Conservation (phyloP, 2,113 vertebrate genomes). For the Xiphias gladius region DNA sequence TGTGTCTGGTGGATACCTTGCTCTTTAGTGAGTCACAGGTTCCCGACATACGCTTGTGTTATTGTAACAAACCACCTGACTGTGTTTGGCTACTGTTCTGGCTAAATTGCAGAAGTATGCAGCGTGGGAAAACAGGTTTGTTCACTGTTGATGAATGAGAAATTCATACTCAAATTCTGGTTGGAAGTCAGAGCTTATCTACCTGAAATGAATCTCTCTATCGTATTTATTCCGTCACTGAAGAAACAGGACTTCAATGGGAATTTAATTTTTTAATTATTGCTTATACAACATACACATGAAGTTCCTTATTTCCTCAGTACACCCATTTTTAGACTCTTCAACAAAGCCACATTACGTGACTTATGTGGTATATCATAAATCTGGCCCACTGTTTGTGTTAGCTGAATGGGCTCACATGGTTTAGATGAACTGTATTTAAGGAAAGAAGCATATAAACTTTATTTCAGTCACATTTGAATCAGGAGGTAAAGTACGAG, state of each 20-base stretch:
- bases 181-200: neutral
- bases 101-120: neutral
- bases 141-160: conserved; percentile 33
- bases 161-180: too few species aligned
- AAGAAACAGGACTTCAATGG: neutral
- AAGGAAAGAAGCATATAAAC: neutral
- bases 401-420: neutral
- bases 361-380: neutral
- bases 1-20: conserved; percentile 48
- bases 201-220: neutral
- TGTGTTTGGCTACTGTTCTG: conserved; percentile 39
- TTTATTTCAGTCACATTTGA: conserved; percentile 4
- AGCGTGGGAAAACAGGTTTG: conserved; percentile 42
- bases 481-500: neutral
- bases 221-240: neutral
- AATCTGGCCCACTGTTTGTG: conserved; percentile 24
- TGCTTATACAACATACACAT: neutral
- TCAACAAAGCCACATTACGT: neutral
- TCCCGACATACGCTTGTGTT: conserved; percentile 53
- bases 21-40: conserved; percentile 62
- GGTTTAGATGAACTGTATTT: neutral
- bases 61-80: conserved; percentile 70
- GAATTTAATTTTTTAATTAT: neutral
- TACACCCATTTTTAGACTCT: neutral
- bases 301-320: neutral